Evolutionary conservation across 1,140 invertebrate species (phyloP), one percentile per base, ranked within the genome.

Genomic region (Batillaria attramentaria): DNA sequence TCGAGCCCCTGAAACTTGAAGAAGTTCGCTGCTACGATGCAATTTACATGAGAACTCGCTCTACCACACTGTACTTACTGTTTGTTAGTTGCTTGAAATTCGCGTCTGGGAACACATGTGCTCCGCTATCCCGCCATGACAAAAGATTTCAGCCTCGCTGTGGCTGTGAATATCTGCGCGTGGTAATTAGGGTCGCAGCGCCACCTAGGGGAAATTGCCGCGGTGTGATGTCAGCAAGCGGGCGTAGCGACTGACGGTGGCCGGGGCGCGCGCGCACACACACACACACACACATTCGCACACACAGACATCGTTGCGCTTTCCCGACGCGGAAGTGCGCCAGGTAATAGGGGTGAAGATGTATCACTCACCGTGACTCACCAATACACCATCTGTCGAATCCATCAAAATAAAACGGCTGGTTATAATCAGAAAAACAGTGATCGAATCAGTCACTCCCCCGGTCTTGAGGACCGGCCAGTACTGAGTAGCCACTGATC

Each of bases 101-200:
- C 72, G 65, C 69, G 66, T 78, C 31, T 74, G 78, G 73, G 82
- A 75, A 84, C 79, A 84, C 82, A 84, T 84, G 82, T 84, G 82
- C 80, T 76, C 73, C 79, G 80, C 77, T 73, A 79, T 79, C 82
- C 80, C 82, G 82, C 82, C 82, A 84, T 78, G 79, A 72, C 79
- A 77, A 76, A 78, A 79, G 79, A 75, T 81, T 73, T 68, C 62
- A 72, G 82, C 82, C 82, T 84, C 82, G 82, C 77, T 84, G 76
- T 84, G 82, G 80, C 76, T 73, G 81, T 81, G 82, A 79, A 84
- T 84, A 84, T 77, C 50, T 75, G 76, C 77, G 70, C 62, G 74
- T 79, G 81, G 77, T 84, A 84, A 84, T 84, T 84, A 84, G 73
- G 70, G 74, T 28, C 28, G 42, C 74, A 77, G 80, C 82, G 82